A percentile compares a stretch with the other conserved stretches of the same genome.
Conservation (phyloP, 2,888 invertebrate species). For the Prosopocoilus inquinatus region DNA sequence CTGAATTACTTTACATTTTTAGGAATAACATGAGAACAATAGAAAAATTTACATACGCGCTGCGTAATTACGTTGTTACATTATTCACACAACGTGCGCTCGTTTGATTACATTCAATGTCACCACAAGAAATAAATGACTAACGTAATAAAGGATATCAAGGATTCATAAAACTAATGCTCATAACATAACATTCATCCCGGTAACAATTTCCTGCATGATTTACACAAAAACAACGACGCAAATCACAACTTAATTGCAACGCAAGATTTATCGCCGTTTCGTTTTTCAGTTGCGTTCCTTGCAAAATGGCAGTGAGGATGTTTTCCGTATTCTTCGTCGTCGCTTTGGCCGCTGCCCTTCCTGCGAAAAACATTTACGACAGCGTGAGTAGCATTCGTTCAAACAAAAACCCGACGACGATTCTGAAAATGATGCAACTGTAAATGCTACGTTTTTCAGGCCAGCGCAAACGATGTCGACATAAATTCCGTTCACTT, state of each 20-base stretch:
- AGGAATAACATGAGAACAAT: too few relatives aligned
- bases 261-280: not conserved
- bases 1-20: too few relatives aligned
- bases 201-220: not conserved
- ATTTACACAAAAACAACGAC: not conserved
- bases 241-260: too few relatives aligned
- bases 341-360: conserved; percentile 18
- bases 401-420: conserved; percentile 12
- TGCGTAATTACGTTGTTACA: too few relatives aligned
- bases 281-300: not conserved
- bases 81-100: too few relatives aligned
- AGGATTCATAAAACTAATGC: not conserved
- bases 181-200: not conserved
- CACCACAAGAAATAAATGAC: not conserved
- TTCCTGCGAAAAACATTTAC: conserved; percentile 37
- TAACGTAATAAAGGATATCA: not conserved
- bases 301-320: not conserved
- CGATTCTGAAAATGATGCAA: conserved; percentile 22
- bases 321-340: conserved; percentile 6
- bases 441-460: conserved; percentile 31
- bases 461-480: conserved; percentile 17
- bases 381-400: conserved; percentile 35
- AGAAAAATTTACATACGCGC: too few relatives aligned
- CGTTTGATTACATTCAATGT: too few relatives aligned
- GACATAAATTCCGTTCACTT: conserved; percentile 15